Evolutionary conservation across 2,113 vertebrate genomes (phyloP), one percentile per base, ranked within the genome.

Genomic region (Eulacestoma nigropectus): DNA sequence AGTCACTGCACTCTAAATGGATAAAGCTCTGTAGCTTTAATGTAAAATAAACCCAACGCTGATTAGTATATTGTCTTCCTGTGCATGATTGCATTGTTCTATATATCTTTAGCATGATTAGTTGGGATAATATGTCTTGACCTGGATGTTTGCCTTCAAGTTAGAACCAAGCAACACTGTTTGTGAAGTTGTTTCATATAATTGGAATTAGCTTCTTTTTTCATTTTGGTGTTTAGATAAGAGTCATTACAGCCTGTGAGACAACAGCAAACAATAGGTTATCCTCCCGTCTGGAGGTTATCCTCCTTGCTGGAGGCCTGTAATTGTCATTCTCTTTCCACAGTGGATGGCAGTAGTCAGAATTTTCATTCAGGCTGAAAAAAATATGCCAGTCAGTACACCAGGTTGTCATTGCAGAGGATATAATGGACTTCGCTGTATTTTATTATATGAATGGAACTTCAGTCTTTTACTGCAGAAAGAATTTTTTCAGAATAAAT

Each of bases 291-390:
- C n/a, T n/a, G n/a, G n/a, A n/a, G n/a, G n/a, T n/a, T n/a, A n/a
- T n/a, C 97, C 92, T 97, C 97, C 59, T 93, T 98, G 96, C 97
- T 84, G 67, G 80, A 90, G 73, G 92, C 74, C 55, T 90, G 15
- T 80, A 92, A 87, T 79, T 97, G 89, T 96, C 95, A 91, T 95
- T 93, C 35, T 81, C 64, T 95, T 97, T 96, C 65, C 76, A 76
- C 75, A 73, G 94, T 53, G 73, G 69, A 96, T 94, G 83, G 69
- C 96, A 96, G 80, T 95, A 97, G 98, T 97, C 96, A 96, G 81
- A 94, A 95, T 97, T 98, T 96, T 97, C 96, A 97, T 98, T 97
- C 96, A 89, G 65, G 84, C 39, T 96, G 83, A 80, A 88, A 63
- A 92, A 91, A 86, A 73, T 16, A 32, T 88, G 74, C 56, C 67